These are phyloP conservation scores for Adrianichthys oophorus DNA, from an alignment of 2,797 vertebrate species.

Conservation along the genomic window DNA sequence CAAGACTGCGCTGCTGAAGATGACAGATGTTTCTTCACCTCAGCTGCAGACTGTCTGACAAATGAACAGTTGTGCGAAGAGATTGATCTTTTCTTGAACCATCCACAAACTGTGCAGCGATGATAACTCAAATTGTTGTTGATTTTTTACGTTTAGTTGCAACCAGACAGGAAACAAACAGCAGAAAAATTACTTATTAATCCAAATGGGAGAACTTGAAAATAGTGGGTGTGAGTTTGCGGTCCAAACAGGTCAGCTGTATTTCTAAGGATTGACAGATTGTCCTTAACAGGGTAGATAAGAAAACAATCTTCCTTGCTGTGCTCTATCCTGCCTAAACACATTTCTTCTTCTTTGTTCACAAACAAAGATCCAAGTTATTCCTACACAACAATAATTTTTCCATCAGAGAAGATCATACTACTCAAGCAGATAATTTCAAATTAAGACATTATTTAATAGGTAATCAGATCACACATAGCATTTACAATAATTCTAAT, in stretches of 20 bases:
- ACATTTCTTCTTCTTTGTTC: constrained; percentile 55
- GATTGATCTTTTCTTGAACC: constrained; percentile 37
- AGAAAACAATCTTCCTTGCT: constrained; percentile 23
- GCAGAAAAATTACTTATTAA: constrained; percentile 16
- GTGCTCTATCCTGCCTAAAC: not conserved
- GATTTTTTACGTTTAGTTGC: constrained; percentile 18
- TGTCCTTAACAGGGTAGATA: constrained; percentile 11
- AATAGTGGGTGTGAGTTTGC: constrained; percentile 17
- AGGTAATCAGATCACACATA: no score
- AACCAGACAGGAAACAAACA: constrained; percentile 33
- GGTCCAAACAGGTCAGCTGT: constrained; percentile 18
- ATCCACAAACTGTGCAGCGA: constrained; percentile 20
- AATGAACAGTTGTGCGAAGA: constrained; percentile 45
- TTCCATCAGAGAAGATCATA: constrained; percentile 62
- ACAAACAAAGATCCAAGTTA: constrained; percentile 50
- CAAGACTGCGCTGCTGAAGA: constrained; percentile 26
- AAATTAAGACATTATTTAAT: no score
- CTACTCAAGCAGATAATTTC: no score
- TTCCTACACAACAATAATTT: constrained; percentile 30
- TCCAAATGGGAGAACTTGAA: not conserved
- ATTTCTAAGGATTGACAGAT: no score
- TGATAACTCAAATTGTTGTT: constrained; percentile 13
- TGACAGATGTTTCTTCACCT: constrained; percentile 62
- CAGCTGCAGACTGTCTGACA: constrained; percentile 54
- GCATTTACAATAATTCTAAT: no score